These are phyloP conservation scores for Zoanthus sansibaricus DNA, from an alignment of 92 coral and sea anemone genomes.

Conservation along the genomic window DNA sequence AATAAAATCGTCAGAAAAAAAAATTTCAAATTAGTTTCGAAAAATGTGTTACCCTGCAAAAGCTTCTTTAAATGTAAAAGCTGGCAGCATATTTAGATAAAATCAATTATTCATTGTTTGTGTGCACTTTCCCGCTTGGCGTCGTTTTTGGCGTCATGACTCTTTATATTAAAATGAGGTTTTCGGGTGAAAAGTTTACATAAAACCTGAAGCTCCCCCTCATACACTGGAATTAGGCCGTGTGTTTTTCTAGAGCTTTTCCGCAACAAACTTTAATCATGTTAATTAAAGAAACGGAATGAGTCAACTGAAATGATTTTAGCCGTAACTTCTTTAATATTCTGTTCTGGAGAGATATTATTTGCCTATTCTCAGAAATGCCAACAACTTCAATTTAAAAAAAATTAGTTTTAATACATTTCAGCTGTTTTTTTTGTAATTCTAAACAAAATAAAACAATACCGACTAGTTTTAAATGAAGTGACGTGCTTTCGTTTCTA, in stretches of 20 bases:
- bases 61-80: not conserved
- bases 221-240: not conserved
- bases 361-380: not conserved
- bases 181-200: not conserved
- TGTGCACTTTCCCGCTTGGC: conserved; percentile 29
- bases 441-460: not conserved
- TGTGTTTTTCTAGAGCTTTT: not conserved
- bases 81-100: conserved; percentile 2
- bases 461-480: not conserved
- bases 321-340: not conserved
- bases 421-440: not conserved
- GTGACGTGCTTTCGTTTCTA: not conserved
- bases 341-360: not conserved
- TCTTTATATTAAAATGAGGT: not conserved
- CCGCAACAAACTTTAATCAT: not conserved
- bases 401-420: not conserved
- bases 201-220: not conserved
- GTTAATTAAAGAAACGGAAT: not conserved
- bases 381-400: not conserved
- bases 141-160: conserved; percentile 34
- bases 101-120: conserved; percentile 30
- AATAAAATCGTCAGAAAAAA: not conserved
- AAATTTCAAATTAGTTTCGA: not conserved
- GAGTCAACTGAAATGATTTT: not conserved
- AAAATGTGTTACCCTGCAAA: not conserved